Base-by-base conservation (phyloP, 1,140 invertebrate genomes). In the Trachymyrmex septentrionalis region DNA sequence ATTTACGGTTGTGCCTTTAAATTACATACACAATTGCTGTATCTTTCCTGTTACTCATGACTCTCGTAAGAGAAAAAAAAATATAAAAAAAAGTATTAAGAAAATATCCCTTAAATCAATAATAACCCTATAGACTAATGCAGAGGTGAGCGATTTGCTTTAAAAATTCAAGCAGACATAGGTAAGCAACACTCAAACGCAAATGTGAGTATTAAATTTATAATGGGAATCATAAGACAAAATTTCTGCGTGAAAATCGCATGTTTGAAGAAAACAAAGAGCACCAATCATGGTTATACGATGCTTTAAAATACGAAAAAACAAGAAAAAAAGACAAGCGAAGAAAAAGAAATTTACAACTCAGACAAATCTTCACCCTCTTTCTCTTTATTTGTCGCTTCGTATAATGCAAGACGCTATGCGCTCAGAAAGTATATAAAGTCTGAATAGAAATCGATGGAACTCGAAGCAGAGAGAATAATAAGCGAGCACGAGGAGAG, bases 121-220 rank as follows among this genome's bases (percentile, higher is more conserved):
- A 59, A 77, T 64, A 10, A 27, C 1, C 19, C 9, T 21, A n/a
- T 34, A 24, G 24, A 24, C 9, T 5, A 21, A 7, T 19, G 3
- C 21, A 61, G 30, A 0, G 6, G 44, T n/a, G 24, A n/a, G 24
- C 38, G 24, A 50, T 78, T 78, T 50, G 16, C 16, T 78, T 78
- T 78, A 78, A 63, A 78, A 78, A 78, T 78, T 63, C 59, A 78
- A 48, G 19, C 38, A 30, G 63, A 24, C 16, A 16, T 38, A 19
- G 21, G 0, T 77, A 16, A 44, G 34, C 24, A 30, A 19, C 57
- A 44, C 55, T 16, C 21, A 10, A 61, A 61, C 21, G 57, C 16
- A 44, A 16, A 44, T n/a, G 38, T 16, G 16, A 27, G 48, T 48
- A 16, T 77, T 44, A 77, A 63, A 63, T 63, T 24, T 5, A 77